Conservation (phyloP, 1,140 invertebrate genomes). For the Drosophila murphyi region DNA sequence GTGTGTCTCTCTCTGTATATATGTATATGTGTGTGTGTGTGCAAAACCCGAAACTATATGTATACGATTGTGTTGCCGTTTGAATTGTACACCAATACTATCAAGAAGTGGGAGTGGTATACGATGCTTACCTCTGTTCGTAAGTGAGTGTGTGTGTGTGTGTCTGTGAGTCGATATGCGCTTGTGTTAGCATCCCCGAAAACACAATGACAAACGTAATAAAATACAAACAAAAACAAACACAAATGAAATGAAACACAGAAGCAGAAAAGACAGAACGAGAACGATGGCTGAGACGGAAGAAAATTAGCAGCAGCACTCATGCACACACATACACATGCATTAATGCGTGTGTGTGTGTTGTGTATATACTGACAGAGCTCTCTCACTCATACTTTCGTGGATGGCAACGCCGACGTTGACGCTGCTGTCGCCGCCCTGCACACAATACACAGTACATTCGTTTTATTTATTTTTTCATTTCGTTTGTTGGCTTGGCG, state of each 20-base stretch:
- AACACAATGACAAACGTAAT: conserved; percentile 81
- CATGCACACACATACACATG: conserved; percentile 23
- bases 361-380: conserved; percentile 11
- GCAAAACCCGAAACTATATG: conserved; percentile 79
- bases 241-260: conserved; percentile 65
- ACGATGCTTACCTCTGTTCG: conserved; percentile 61
- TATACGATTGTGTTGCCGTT: conserved; percentile 66
- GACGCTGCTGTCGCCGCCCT: conserved; percentile 46
- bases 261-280: conserved; percentile 49
- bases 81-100: conserved; percentile 67
- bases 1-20: conserved; percentile 24
- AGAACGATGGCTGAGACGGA: conserved; percentile 64
- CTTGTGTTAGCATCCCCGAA: conserved; percentile 75
- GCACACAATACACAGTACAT: conserved; percentile 48
- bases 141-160: conserved; percentile 26
- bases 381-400: conserved; percentile 46
- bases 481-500: conserved; percentile 72
- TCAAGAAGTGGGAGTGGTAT: conserved; percentile 77
- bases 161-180: conserved; percentile 16
- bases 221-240: conserved; percentile 73
- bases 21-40: conserved; percentile 74
- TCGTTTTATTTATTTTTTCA: conserved; percentile 82
- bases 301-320: conserved; percentile 37
- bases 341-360: neutral
- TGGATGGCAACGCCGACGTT: conserved; percentile 23